Percentiles rank a stretch among this genome's conserved stretches.
Evolutionary conservation across 2,113 vertebrate species (phyloP).

Genomic region (Pluvialis apricaria): DNA sequence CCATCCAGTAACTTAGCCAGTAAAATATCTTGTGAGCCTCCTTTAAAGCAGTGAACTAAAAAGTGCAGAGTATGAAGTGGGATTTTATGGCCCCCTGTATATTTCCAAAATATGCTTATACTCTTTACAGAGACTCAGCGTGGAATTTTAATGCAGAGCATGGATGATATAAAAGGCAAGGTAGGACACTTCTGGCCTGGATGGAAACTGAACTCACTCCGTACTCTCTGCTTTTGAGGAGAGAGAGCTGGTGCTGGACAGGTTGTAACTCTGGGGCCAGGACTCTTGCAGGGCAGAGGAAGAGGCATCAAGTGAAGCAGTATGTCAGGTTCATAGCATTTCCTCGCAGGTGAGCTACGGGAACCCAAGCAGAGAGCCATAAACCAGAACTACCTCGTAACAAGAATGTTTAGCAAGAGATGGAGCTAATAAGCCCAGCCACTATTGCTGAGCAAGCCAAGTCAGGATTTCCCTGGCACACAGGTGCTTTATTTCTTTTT

Average conservation of each 20-base stretch:
- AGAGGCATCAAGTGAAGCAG: background rate
- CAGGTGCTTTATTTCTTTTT: background rate
- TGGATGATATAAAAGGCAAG: background rate
- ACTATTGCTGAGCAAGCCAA: background rate
- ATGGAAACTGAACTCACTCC: background rate
- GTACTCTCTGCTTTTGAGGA: background rate
- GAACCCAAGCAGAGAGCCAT: background rate
- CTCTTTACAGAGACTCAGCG: background rate
- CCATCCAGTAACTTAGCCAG: background rate
- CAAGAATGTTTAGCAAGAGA: background rate
- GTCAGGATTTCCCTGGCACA: background rate
- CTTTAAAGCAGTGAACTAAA: background rate
- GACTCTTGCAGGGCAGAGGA: background rate
- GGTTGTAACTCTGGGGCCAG: background rate
- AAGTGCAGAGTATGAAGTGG: background rate
- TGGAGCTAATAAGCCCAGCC: background rate
- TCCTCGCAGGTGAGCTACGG: background rate
- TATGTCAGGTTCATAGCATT: rapidly evolving
- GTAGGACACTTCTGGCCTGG: background rate
- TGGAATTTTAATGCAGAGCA: background rate
- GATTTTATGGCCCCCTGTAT: background rate
- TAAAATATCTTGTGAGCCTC: background rate
- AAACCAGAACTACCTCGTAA: background rate
- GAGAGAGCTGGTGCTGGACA: background rate
- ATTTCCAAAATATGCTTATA: background rate